Percentiles rank a stretch among this genome's conserved stretches.
Conservation (phyloP, 2,113 vertebrate species). For the Urocitellus parryii region DNA sequence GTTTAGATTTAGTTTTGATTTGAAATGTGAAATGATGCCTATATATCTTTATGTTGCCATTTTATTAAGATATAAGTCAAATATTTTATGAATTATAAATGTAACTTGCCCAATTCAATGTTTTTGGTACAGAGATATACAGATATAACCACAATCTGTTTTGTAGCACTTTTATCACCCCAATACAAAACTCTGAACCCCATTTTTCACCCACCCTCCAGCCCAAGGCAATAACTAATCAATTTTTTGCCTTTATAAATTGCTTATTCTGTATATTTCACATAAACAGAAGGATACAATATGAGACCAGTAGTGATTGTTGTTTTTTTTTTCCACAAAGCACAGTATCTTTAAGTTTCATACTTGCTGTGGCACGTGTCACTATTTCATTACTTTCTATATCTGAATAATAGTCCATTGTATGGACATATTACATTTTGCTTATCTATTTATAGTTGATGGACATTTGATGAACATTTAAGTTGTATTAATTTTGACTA, state of each 20-base stretch:
- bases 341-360: neutral
- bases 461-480: neutral
- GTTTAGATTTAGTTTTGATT: slow-evolving; percentile 5
- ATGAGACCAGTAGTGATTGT: neutral
- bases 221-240: too few species aligned
- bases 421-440: neutral
- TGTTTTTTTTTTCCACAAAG: neutral
- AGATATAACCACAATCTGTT: neutral
- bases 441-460: neutral
- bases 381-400: neutral
- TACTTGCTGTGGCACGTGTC: neutral
- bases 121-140: neutral
- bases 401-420: neutral
- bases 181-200: neutral
- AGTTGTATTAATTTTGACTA: neutral
- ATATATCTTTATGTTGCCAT: neutral
- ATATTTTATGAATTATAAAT: neutral
- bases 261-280: neutral
- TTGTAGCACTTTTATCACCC: neutral
- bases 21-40: neutral
- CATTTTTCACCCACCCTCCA: neutral
- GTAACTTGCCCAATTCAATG: neutral
- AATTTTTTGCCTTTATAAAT: neutral
- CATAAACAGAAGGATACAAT: neutral
- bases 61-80: slow-evolving; percentile 5